These are phyloP conservation scores for Chunga burmeisteri DNA, from an alignment of 2,113 vertebrate genomes.

Conservation along the genomic window DNA sequence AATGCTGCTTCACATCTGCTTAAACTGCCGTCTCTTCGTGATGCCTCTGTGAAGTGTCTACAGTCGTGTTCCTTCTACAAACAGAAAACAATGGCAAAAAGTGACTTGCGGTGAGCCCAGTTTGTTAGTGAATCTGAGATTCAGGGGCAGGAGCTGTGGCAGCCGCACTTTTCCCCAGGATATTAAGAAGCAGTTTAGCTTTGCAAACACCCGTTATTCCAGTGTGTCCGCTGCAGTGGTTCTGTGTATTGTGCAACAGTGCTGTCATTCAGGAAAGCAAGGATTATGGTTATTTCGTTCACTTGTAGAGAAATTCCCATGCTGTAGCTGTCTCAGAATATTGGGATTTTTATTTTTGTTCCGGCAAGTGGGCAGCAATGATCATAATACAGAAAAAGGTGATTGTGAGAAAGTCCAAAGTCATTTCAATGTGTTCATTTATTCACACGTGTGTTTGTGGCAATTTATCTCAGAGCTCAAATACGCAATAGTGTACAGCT, in stretches of 20 bases:
- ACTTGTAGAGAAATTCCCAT: neutral
- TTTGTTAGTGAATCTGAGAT: neutral
- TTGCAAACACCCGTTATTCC: neutral
- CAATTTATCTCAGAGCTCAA: neutral
- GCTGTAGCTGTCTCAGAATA: neutral
- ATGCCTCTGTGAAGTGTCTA: neutral
- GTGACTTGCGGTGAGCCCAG: neutral
- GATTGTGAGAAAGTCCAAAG: neutral
- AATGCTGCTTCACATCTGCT: neutral
- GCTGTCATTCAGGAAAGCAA: neutral
- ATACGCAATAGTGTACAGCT: neutral
- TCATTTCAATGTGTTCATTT: neutral
- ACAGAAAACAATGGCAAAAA: neutral
- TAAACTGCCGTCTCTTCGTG: neutral
- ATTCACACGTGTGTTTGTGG: neutral
- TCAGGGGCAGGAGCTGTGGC: neutral
- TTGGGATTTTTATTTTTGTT: neutral
- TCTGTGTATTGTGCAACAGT: neutral
- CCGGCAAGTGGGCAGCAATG: neutral
- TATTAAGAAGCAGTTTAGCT: neutral
- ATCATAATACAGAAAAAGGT: neutral
- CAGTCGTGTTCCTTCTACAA: neutral
- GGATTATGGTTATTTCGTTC: neutral
- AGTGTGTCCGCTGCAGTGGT: neutral
- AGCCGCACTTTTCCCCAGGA: neutral